These are phyloP conservation scores for Malthinus seriepunctatus DNA, from an alignment of 2,888 invertebrate species.

Conservation along the genomic window DNA sequence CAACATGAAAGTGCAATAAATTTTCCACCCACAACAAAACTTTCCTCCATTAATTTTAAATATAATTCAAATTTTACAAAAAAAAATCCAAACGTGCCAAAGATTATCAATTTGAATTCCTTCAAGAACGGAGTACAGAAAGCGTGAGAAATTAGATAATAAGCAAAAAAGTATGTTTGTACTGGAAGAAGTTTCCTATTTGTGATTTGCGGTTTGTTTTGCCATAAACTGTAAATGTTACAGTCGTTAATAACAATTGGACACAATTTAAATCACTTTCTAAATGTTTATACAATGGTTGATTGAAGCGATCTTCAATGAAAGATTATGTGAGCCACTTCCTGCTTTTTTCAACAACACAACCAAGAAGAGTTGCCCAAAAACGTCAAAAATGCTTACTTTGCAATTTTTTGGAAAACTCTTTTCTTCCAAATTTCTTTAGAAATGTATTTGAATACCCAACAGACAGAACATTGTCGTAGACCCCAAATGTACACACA, in stretches of 20 bases:
- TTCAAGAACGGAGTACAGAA: background rate
- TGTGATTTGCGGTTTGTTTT: background rate
- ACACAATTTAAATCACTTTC: conserved; percentile 1
- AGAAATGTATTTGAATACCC: too few relatives aligned
- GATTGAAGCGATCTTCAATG: too few relatives aligned
- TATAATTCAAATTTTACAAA: background rate
- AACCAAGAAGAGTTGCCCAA: too few relatives aligned
- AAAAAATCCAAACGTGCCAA: background rate
- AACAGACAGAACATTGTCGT: too few relatives aligned
- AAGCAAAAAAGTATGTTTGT: background rate
- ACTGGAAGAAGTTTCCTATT: background rate
- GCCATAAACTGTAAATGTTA: background rate
- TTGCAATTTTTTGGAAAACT: too few relatives aligned
- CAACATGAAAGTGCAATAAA: background rate
- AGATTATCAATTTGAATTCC: background rate
- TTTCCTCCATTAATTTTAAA: too few relatives aligned
- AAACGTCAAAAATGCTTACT: too few relatives aligned
- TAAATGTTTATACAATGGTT: background rate
- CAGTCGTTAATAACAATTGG: background rate
- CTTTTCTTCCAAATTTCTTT: too few relatives aligned
- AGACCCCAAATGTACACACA: too few relatives aligned
- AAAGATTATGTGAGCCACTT: too few relatives aligned
- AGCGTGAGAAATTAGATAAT: conserved; percentile 10
- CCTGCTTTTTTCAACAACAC: too few relatives aligned
- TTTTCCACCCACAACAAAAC: background rate